Base-by-base conservation (phyloP, 2,113 vertebrate genomes). In the Callocephalon fimbriatum region DNA sequence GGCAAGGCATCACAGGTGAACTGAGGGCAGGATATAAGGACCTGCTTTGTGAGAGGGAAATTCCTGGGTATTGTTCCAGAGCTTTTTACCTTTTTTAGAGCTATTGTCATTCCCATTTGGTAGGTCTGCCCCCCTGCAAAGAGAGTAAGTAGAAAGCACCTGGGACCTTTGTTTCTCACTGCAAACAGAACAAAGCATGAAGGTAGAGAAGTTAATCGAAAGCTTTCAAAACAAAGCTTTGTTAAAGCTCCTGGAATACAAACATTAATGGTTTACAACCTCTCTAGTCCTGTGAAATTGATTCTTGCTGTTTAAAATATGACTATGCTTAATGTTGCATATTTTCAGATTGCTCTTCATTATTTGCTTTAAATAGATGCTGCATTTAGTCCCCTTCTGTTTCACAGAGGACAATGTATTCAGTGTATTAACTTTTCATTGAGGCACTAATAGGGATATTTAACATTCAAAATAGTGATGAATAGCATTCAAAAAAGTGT, bases 211-310 rank as follows among this genome's bases (percentile, higher is more conserved):
- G 51, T 18, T 65, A 85, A 75, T 85, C 18, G 20, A 65, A 78
- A 68, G 48, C 73, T 93, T 96, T 78, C 83, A 87, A 89, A 95
- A 75, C 29, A 91, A 65, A 95, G 32, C 38, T 11, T 22, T 90
- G 26, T 32, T 65, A 92, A 25, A 20, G 47, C 26, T 87, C 32
- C 71, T 70, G 72, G 84, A 92, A 86, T 37, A 27, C 50, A 88
- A 62, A 54, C 7, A 44, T 15, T 63, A 92, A 44, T 35, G 54
- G 27, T 76, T 74, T 92, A 70, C 83, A 94, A 83, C 71, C 63
- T 86, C 42, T 53, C 45, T 59, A 68, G 50, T 44, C 38, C 27
- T 38, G 18, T 47, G 38, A 72, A 68, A 89, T 56, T n/a, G 37
- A 35, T 83, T 92, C 38, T 80, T 92, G 40, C 63, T 50, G 4